Conservation (phyloP, 1,140 invertebrate species). For the Coelopa frigida region DNA sequence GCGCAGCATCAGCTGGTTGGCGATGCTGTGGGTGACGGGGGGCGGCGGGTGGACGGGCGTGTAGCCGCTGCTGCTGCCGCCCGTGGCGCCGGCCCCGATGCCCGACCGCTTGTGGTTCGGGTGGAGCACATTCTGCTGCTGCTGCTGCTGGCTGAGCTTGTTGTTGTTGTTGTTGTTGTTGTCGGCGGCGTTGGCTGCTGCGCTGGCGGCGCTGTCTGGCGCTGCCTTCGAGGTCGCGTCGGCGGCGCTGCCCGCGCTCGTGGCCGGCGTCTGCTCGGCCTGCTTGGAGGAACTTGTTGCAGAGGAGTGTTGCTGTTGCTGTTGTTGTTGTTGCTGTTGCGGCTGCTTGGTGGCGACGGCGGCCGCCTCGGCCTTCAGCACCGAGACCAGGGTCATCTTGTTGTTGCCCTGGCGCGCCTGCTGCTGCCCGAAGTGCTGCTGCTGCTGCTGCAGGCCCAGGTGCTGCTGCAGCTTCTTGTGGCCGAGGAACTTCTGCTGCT, state of each 20-base stretch:
- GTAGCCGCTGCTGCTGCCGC: not conserved
- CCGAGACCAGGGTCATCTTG: too few relatives aligned
- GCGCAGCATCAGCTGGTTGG: constrained; percentile 57
- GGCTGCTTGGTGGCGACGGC: too few relatives aligned
- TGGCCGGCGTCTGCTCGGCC: too few relatives aligned
- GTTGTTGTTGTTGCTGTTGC: constrained; percentile 15
- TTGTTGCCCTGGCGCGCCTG: too few relatives aligned
- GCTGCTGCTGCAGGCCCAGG: constrained; percentile 7
- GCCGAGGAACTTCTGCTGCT: constrained; percentile 2
- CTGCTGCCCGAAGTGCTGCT: too few relatives aligned
- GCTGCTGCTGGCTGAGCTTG: not conserved
- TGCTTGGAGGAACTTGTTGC: too few relatives aligned
- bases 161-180: constrained; percentile 13
- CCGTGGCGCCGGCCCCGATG: constrained; percentile 2
- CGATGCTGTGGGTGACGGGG: constrained; percentile 38
- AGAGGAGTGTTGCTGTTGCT: constrained; percentile 2
- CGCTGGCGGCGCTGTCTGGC: constrained; percentile 24
- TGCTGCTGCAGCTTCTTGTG: constrained; percentile 9
- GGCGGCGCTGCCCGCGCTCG: too few relatives aligned
- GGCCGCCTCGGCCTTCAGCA: too few relatives aligned
- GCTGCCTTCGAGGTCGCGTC: too few relatives aligned
- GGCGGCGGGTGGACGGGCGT: constrained; percentile 5
- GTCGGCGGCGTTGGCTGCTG: constrained; percentile 35
- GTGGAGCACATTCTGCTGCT: constrained; percentile 14
- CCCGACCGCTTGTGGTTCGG: constrained; percentile 38